phyloP scores from a whole-genome alignment of 2,113 vertebrate species.

The Sinocyclocheilus grahami region DNA sequence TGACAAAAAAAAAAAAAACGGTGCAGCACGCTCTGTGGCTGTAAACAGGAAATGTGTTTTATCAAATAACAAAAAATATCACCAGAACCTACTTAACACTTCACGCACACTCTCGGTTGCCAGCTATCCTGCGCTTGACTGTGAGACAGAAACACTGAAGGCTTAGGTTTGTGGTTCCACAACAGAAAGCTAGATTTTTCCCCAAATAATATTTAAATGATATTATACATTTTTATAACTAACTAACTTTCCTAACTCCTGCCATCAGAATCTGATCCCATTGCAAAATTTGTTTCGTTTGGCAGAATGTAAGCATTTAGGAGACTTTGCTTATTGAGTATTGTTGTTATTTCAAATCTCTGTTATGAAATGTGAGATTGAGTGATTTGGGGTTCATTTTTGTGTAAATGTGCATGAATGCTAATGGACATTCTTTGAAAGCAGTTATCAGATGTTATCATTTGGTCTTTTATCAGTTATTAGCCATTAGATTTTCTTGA shows the following conservation, averaged over 20 bases:
- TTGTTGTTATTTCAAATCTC: slow-evolving; percentile 55
- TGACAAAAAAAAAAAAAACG: neutral
- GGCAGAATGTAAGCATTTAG: slow-evolving; percentile 67
- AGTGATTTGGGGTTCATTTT: slow-evolving; percentile 57
- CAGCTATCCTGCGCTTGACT: slow-evolving; percentile 55
- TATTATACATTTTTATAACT: slow-evolving; percentile 84
- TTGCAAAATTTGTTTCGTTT: slow-evolving; percentile 84
- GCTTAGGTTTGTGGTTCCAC: slow-evolving; percentile 62
- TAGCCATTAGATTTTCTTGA: neutral
- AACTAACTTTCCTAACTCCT: slow-evolving; percentile 84
- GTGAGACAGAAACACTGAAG: slow-evolving; percentile 71
- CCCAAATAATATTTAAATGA: slow-evolving; percentile 77
- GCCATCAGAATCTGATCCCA: slow-evolving; percentile 84
- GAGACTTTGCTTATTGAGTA: slow-evolving; percentile 64
- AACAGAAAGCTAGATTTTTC: slow-evolving; percentile 71
- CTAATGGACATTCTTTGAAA: neutral
- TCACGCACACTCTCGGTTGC: slow-evolving; percentile 61
- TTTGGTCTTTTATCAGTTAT: neutral
- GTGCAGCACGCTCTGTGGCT: neutral
- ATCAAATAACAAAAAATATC: slow-evolving; percentile 22
- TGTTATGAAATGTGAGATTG: slow-evolving; percentile 54
- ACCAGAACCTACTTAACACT: slow-evolving; percentile 9
- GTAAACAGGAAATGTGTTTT: slow-evolving; percentile 20
- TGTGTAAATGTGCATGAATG: neutral
- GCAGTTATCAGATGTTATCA: neutral